These are phyloP conservation scores for Malaclemys terrapin DNA, from an alignment of 2,113 vertebrate species.

Conservation along the genomic window DNA sequence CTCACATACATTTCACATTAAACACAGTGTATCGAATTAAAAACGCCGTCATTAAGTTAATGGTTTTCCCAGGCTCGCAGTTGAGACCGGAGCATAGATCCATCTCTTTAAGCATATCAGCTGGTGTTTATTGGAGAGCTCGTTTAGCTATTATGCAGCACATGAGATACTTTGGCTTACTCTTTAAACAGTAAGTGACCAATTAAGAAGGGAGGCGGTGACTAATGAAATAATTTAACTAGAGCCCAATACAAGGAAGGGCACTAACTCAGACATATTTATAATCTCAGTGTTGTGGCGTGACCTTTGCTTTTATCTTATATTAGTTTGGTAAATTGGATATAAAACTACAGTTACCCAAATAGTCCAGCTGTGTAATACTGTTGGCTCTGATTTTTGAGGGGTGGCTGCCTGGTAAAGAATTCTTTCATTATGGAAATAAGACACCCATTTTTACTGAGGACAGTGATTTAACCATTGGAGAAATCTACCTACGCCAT, in stretches of 20 bases:
- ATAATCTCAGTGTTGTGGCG: neutral
- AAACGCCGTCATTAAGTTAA: slow-evolving; percentile 45
- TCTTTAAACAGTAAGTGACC: slow-evolving; percentile 40
- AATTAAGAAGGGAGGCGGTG: slow-evolving; percentile 20
- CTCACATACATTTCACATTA: slow-evolving; percentile 35
- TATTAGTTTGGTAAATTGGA: neutral
- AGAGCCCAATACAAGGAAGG: slow-evolving; percentile 37
- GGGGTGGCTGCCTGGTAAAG: neutral
- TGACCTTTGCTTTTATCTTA: neutral
- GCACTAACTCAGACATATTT: slow-evolving; percentile 21
- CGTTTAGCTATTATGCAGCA: neutral
- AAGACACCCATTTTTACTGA: neutral
- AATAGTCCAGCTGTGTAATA: neutral
- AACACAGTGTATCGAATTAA: slow-evolving; percentile 45
- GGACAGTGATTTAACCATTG: neutral
- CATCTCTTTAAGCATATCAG: neutral
- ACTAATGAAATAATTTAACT: slow-evolving; percentile 62
- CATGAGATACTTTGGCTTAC: slow-evolving; percentile 24
- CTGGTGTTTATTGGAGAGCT: neutral
- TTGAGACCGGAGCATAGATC: slow-evolving; percentile 28
- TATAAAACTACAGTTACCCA: neutral
- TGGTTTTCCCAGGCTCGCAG: slow-evolving; percentile 48
- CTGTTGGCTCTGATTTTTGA: neutral
- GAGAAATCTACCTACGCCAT: neutral
- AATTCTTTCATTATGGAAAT: neutral